phyloP scores from a whole-genome alignment of 2,113 vertebrate species.

The Aptenodytes forsteri region DNA sequence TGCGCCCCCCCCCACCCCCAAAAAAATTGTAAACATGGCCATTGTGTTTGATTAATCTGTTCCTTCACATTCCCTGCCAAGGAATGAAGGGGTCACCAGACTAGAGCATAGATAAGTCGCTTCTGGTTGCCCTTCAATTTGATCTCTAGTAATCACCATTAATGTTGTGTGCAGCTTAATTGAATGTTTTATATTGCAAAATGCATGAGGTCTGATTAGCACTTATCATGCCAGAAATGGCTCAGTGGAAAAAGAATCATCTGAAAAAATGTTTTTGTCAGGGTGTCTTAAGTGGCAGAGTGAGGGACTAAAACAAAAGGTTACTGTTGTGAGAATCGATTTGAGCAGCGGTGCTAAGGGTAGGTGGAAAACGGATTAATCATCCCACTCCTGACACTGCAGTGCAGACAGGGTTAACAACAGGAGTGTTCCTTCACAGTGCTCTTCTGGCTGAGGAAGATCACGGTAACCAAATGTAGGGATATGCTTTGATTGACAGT shows the following conservation, averaged over 20 bases:
- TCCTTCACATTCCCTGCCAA: slow-evolving; percentile 49
- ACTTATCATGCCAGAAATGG: neutral
- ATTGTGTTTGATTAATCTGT: slow-evolving; percentile 66
- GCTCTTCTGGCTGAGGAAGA: neutral
- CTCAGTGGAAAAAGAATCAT: neutral
- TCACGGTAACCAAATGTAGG: neutral
- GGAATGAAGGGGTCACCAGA: slow-evolving; percentile 7
- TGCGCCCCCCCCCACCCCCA: neutral
- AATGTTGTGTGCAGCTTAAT: slow-evolving; percentile 64
- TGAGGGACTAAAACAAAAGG: neutral
- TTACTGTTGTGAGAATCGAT: neutral
- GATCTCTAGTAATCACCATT: slow-evolving; percentile 48
- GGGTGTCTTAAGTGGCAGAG: neutral
- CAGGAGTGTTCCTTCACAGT: neutral
- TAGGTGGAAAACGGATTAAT: neutral
- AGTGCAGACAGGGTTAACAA: neutral
- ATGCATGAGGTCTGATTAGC: slow-evolving; percentile 8
- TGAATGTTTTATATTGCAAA: slow-evolving; percentile 57
- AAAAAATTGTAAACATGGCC: slow-evolving; percentile 14
- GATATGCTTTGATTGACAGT: neutral
- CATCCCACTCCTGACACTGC: neutral
- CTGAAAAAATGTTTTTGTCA: slow-evolving; percentile 9
- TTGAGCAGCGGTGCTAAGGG: neutral
- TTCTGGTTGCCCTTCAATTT: slow-evolving; percentile 24
- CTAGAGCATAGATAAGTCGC: neutral